Base-by-base conservation (phyloP, 2,797 vertebrate genomes). In the Falco rusticolus region DNA sequence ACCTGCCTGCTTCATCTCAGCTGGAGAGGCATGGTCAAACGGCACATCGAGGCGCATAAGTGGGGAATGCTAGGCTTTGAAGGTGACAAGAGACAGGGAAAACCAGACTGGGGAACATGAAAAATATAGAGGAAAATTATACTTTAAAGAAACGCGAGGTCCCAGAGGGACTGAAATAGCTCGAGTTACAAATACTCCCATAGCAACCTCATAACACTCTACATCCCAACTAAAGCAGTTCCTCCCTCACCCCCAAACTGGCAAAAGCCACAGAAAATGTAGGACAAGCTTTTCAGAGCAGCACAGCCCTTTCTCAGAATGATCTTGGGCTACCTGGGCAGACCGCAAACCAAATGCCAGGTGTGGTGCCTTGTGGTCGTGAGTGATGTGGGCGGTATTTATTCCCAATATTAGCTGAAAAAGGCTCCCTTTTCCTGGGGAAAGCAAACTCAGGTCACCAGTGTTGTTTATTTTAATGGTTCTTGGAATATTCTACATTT, bases 71-170 rank as follows among this genome's bases (percentile, higher is more conserved):
- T 16, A 28, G 51, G 31, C 64, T 81, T 81, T 69, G 85, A 57
- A 61, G 17, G 28, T 26, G 45, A 41, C 57, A 51, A 37, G 28
- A 43, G 11, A 45, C 0, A 0, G 29, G 59, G 47, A 65, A 77
- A 81, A 51, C 1, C 37, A 64, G 53, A 3, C 31, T 22, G 34
- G 7, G 31, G 21, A 80, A 15, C 1, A 0, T 69, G 41, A n/a
- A 53, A 80, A 59, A 61, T 70, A 33, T 0, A 59, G 47, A 76
- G 16, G 21, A 84, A 76, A 51, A 76, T 7, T 22, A 5, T 57
- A 47, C 31, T 85, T 85, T 51, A 72, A 85, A 69, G 56, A 80
- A 77, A 61, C 41, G 11, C 6, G 15, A 50, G 24, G 43, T 87
- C 64, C 48, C 64, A 37, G 47, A 59, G 47, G 21, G 34, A 34